A percentile compares a stretch with the other conserved stretches of the same genome.
phyloP scores from a whole-genome alignment of 2,888 invertebrate genomes.

The Eumerus sabulonum region DNA sequence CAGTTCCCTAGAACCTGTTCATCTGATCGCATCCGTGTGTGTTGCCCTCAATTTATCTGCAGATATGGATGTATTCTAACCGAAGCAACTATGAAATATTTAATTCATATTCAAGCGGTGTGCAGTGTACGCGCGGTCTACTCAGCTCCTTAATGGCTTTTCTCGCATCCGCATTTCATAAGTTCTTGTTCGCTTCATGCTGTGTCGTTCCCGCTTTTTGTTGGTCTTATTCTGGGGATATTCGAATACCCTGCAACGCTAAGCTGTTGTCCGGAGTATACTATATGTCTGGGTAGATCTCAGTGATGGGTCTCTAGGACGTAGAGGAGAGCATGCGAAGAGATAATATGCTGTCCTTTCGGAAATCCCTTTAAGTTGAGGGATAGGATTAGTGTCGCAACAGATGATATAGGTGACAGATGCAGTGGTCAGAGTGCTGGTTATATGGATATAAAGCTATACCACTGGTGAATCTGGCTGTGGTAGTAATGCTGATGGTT shows the following conservation, averaged over 20 bases:
- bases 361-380: constrained; percentile 35
- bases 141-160: constrained; percentile 55
- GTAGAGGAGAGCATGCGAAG: neutral
- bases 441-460: neutral
- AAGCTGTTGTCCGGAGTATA: no score
- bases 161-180: constrained; percentile 59
- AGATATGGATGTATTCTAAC: constrained; percentile 41
- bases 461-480: neutral
- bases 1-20: neutral
- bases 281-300: no score
- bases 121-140: constrained; percentile 42
- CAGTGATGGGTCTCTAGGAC: no score
- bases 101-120: constrained; percentile 65
- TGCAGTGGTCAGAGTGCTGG: constrained; percentile 11
- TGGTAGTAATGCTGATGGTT: constrained; percentile 19
- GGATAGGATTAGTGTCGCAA: constrained; percentile 52
- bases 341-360: constrained; percentile 36
- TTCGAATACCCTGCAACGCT: neutral
- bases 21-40: constrained; percentile 33
- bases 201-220: constrained; percentile 7
- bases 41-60: constrained; percentile 45
- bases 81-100: constrained; percentile 31
- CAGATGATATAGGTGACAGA: constrained; percentile 48
- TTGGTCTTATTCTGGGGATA: constrained; percentile 3
- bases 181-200: constrained; percentile 25